Percentiles rank a stretch among this genome's conserved stretches.
Evolutionary conservation across 2,888 invertebrate genomes (phyloP).

Genomic region (Cremastinae sp.): DNA sequence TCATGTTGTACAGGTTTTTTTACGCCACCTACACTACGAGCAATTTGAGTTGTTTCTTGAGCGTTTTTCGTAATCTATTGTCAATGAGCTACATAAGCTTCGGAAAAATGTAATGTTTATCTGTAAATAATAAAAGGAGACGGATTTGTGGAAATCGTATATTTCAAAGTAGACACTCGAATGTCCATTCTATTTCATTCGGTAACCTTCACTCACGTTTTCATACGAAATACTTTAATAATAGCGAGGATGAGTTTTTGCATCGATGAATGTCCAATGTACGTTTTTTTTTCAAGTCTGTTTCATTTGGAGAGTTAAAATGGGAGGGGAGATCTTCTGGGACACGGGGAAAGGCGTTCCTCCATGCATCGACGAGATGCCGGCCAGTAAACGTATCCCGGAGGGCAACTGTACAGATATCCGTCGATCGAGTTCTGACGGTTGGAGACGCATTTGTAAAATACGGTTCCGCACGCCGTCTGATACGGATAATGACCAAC

Average conservation of each 20-base stretch:
- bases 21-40: too few species aligned
- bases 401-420: slow-evolving; percentile 87
- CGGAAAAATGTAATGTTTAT: slow-evolving; percentile 29
- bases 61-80: too few species aligned
- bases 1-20: too few species aligned
- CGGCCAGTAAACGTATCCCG: slow-evolving; percentile 87
- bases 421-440: slow-evolving; percentile 82
- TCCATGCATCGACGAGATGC: slow-evolving; percentile 87
- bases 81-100: too few species aligned
- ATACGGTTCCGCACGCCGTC: slow-evolving; percentile 84
- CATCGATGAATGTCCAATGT: background rate
- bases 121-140: slow-evolving; percentile 57
- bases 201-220: background rate
- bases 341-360: slow-evolving; percentile 81
- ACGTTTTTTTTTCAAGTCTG: background rate
- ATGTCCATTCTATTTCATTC: background rate
- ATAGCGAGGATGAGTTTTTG: too few species aligned
- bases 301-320: background rate
- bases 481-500: slow-evolving; percentile 86
- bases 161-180: too few species aligned
- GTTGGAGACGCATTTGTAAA: slow-evolving; percentile 85
- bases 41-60: background rate
- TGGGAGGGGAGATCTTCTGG: background rate
- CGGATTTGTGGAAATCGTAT: slow-evolving; percentile 19
- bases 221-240: too few species aligned